phyloP scores from a whole-genome alignment of 2,888 invertebrate species.

The Seladonia tumulorum region DNA sequence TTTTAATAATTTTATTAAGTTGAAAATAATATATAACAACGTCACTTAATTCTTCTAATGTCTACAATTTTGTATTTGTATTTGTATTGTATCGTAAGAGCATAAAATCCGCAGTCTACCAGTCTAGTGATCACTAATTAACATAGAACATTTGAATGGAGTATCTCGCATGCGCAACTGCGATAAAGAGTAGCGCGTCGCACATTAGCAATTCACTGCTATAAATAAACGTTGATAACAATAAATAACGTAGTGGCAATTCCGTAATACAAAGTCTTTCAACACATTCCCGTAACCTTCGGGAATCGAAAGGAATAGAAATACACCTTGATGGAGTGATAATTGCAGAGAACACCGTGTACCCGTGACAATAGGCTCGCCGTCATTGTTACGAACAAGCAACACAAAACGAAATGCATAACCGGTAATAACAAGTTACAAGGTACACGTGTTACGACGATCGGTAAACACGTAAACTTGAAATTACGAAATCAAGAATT shows the following conservation, averaged over 20 bases:
- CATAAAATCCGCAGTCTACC: no score
- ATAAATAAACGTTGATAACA: not conserved
- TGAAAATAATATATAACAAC: no score
- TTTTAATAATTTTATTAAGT: no score
- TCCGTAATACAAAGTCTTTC: not conserved
- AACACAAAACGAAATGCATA: not conserved
- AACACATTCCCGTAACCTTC: not conserved
- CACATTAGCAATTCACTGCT: not conserved
- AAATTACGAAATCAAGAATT: not conserved
- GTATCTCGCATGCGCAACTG: not conserved
- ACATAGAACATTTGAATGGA: not conserved
- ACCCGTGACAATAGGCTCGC: not conserved
- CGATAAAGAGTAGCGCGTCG: not conserved
- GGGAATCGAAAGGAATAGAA: not conserved
- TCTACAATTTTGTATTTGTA: no score
- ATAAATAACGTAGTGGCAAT: not conserved
- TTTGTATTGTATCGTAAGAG: no score
- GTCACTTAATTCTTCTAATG: no score
- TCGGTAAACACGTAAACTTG: not conserved
- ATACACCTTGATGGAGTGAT: no score
- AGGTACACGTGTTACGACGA: not conserved
- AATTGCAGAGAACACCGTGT: not conserved
- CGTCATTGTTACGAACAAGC: not conserved
- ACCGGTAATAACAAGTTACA: not conserved
- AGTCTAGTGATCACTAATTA: not conserved